Conservation (phyloP, 92 coral and sea anemone species). For the Parazoanthus darwini region DNA sequence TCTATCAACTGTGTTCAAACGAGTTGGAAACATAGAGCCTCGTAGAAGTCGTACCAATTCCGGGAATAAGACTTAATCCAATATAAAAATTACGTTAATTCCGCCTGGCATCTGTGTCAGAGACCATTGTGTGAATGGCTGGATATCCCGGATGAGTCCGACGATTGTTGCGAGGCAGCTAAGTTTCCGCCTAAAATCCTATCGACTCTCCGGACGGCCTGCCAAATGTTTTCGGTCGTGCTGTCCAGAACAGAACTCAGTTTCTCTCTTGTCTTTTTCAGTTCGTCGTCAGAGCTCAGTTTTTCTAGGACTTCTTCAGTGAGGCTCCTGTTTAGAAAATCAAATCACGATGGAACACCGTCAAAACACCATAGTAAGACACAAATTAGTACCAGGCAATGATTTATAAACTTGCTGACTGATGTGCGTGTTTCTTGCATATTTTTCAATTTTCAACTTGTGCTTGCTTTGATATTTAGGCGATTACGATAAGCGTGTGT, state of each 20-base stretch:
- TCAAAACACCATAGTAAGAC: no score
- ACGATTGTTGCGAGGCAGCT: not conserved
- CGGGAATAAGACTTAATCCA: not conserved
- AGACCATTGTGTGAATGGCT: slow-evolving; percentile 19
- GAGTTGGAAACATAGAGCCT: no score
- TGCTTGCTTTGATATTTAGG: no score
- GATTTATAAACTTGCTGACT: no score
- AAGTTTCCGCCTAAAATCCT: slow-evolving; percentile 24
- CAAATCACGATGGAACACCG: not conserved
- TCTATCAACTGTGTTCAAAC: no score
- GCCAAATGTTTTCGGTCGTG: slow-evolving; percentile 31
- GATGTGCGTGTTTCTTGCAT: no score
- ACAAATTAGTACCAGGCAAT: no score
- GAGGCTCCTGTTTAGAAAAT: slow-evolving; percentile 5
- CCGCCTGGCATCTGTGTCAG: not conserved
- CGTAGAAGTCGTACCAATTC: no score
- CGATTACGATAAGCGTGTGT: no score
- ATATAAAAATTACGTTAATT: not conserved
- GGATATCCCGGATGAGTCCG: slow-evolving; percentile 4
- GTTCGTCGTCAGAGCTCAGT: slow-evolving; percentile 10
- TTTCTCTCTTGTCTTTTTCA: not conserved
- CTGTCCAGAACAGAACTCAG: not conserved
- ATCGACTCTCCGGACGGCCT: slow-evolving; percentile 17
- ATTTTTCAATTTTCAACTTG: no score
- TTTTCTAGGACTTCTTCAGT: slow-evolving; percentile 14